Percentiles rank a stretch among this genome's conserved stretches.
Evolutionary conservation across 2,888 invertebrate species (phyloP).

Genomic region (Oligia latruncula): DNA sequence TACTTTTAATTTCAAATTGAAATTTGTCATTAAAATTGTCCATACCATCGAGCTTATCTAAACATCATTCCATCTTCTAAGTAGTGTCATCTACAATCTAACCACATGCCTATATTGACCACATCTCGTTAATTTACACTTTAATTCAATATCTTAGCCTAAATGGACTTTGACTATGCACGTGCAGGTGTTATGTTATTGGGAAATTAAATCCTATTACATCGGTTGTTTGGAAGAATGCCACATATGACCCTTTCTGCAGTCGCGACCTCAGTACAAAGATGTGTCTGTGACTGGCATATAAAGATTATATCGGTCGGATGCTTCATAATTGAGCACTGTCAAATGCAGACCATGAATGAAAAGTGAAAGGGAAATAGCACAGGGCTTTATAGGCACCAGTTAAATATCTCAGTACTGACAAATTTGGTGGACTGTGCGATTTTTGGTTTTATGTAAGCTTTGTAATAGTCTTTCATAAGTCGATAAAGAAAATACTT

Average conservation of each 20-base stretch:
- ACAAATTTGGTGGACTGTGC: not conserved
- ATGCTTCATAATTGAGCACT: constrained; percentile 46
- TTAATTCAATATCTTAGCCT: constrained; percentile 24
- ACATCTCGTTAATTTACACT: constrained; percentile 18
- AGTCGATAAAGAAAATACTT: not conserved
- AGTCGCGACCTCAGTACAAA: constrained; percentile 44
- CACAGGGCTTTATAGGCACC: constrained; percentile 54
- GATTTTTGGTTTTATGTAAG: not conserved
- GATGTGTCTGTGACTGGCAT: constrained; percentile 43
- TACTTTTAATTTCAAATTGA: not conserved
- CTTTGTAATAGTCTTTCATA: not conserved
- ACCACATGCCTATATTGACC: not conserved
- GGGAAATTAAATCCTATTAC: constrained; percentile 29
- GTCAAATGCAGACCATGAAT: constrained; percentile 43
- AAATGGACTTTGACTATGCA: constrained; percentile 40
- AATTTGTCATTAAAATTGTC: not conserved
- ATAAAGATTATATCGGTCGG: constrained; percentile 52
- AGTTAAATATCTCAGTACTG: constrained; percentile 1
- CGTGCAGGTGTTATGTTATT: constrained; percentile 34
- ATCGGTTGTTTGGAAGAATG: constrained; percentile 35
- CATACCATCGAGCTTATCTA: not conserved
- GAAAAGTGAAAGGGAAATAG: constrained; percentile 51
- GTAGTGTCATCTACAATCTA: not conserved
- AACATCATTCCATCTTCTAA: not conserved
- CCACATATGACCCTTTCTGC: constrained; percentile 41